phyloP scores from a whole-genome alignment of 2,888 invertebrate species.

The Trachelus tabidus region DNA sequence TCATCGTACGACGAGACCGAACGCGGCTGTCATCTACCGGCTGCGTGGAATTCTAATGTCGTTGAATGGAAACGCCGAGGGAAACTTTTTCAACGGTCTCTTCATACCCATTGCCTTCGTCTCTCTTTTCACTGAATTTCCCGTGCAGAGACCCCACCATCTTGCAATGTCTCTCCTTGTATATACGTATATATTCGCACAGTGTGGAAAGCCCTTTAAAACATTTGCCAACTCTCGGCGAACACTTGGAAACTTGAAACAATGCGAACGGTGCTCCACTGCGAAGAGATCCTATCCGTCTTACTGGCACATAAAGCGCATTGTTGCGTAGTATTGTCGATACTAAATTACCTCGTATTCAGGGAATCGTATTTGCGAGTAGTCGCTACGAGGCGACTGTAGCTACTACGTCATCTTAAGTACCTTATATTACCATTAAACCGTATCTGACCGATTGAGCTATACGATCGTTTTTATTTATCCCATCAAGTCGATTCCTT shows the following conservation, averaged over 20 bases:
- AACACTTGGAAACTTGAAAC: slow-evolving; percentile 5
- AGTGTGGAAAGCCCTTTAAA: neutral
- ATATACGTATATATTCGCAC: neutral
- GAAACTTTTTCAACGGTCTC: neutral
- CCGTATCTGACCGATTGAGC: neutral
- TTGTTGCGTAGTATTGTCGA: slow-evolving; percentile 19
- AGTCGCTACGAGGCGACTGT: neutral
- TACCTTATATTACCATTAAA: neutral
- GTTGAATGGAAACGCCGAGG: neutral
- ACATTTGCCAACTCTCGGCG: neutral
- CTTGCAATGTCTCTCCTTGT: neutral
- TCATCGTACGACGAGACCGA: neutral
- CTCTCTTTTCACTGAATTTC: neutral
- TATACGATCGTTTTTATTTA: neutral
- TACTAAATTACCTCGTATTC: slow-evolving; percentile 26
- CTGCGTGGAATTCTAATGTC: neutral
- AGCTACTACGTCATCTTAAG: neutral
- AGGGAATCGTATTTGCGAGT: neutral
- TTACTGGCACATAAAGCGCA: slow-evolving; percentile 2
- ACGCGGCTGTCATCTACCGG: neutral
- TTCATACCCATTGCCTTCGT: neutral
- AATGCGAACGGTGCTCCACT: slow-evolving; percentile 2
- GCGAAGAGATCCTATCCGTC: neutral
- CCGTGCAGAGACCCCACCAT: neutral
- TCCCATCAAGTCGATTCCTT: neutral